These are phyloP conservation scores for Porites evermanni DNA, from an alignment of 92 coral and sea anemone genomes.

Conservation along the genomic window DNA sequence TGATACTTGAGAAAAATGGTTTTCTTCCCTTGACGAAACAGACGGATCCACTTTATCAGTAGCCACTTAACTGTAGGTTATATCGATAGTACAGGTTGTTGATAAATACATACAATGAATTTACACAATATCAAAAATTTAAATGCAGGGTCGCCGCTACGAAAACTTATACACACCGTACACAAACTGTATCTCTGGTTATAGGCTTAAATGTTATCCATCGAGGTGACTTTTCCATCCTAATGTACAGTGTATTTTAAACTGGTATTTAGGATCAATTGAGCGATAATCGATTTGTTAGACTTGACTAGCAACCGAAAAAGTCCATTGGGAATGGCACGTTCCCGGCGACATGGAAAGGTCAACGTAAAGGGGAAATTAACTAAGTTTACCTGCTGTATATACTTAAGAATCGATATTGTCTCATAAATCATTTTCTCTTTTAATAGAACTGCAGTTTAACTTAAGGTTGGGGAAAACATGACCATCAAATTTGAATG, in stretches of 20 bases:
- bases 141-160: constrained; percentile 1
- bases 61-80: neutral
- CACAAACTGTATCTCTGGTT: neutral
- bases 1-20: neutral
- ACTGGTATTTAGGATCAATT: neutral
- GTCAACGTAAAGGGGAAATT: constrained; percentile 20
- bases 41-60: constrained; percentile 26
- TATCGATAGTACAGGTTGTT: constrained; percentile 10
- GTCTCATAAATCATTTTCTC: neutral
- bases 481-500: neutral
- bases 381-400: neutral
- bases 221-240: neutral
- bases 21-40: neutral
- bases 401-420: constrained; percentile 14
- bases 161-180: no score
- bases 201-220: neutral
- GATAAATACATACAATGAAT: neutral
- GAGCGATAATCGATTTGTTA: neutral
- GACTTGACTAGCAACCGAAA: neutral
- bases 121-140: neutral
- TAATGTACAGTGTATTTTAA: neutral
- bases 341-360: constrained; percentile 1
- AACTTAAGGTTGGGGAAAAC: neutral
- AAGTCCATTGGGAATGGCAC: neutral
- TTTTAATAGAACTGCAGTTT: neutral